Base-by-base conservation (phyloP, 2,888 invertebrate genomes). In the Limnephilus auricula region DNA sequence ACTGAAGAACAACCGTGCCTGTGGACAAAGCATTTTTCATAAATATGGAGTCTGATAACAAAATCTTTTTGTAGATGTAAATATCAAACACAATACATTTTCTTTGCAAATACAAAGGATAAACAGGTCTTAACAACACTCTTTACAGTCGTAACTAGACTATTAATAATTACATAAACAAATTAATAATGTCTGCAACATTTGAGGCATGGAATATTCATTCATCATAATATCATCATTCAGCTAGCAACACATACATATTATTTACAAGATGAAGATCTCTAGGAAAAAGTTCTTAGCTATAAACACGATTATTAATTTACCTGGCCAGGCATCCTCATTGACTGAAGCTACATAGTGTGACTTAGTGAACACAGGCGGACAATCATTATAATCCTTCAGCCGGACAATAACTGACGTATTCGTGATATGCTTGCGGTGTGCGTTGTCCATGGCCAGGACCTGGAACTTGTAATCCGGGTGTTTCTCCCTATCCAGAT, bases 381-480 rank as follows among this genome's bases (percentile, higher is more conserved):
- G 97, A 94, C 98, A 98, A 95, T 99, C 99, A 95, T 99, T 99
- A 95, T 98, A 98, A 95, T 99, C 99, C 92, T 97, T 96, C 15
- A 99, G 96, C 91, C 97, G 97, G 90, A 99, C 97, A 85, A 97
- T 96, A 0, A 99, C 97, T 88, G 97, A 97, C 25, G 98, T 97
- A 93, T 98, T 96, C 45, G 98, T 96, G 88, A 96, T 96, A 93
- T 97, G 96, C 91, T 97, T 96, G 31, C 97, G 97, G 94, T 96
- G 96, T 45, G 98, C 98, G 94, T 97, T 97, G 95, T 99, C 99
- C 13, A 97, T 96, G 0, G 98, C 99, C 65, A 97, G 96, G 91
- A 99, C 97, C 94, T 97, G 97, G 93, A 99, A 94, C 93, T 97
- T 97, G 94, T 98, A 98, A 94, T 97, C 97, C 12, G 97, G 95